These are phyloP conservation scores for Brachyhypopomus gauderio DNA, from an alignment of 2,113 vertebrate species.

Conservation along the genomic window DNA sequence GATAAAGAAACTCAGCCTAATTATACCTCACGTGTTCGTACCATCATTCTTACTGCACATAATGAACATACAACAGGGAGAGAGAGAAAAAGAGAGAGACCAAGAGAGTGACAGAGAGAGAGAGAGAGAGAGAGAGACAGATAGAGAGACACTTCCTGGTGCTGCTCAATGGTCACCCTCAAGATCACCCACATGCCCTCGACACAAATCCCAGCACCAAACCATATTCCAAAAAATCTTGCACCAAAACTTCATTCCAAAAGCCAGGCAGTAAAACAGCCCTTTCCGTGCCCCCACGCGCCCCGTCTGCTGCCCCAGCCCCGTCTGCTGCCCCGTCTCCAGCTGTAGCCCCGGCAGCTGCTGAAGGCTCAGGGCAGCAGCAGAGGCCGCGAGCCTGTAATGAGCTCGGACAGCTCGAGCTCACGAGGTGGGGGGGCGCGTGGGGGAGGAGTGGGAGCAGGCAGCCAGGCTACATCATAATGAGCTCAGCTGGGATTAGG, in stretches of 20 bases:
- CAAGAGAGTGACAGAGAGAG: slow-evolving; percentile 33
- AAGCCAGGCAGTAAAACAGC: too few relatives aligned
- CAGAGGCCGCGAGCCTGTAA: slow-evolving; percentile 95
- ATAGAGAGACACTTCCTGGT: not conserved
- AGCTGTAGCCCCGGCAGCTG: slow-evolving; percentile 62
- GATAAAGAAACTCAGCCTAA: slow-evolving; percentile 59
- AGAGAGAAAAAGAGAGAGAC: slow-evolving; percentile 20
- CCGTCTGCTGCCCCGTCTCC: slow-evolving; percentile 49
- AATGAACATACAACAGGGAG: slow-evolving; percentile 52
- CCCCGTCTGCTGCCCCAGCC: not conserved
- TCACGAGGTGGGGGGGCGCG: slow-evolving; percentile 81
- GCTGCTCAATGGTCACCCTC: too few relatives aligned
- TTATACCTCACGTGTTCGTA: slow-evolving; percentile 48
- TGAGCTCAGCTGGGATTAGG: slow-evolving; percentile 99
- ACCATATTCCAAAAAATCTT: too few relatives aligned
- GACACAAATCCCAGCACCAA: too few relatives aligned
- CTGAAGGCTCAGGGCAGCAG: slow-evolving; percentile 93
- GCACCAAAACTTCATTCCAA: too few relatives aligned
- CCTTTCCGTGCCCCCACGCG: not conserved
- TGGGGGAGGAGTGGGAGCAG: slow-evolving; percentile 66
- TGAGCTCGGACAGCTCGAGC: slow-evolving; percentile 99
- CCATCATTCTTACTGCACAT: slow-evolving; percentile 48
- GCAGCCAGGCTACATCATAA: slow-evolving; percentile 99
- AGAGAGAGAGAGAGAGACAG: slow-evolving; percentile 11
- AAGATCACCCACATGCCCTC: too few relatives aligned